Evolutionary conservation across 2,113 vertebrate genomes (phyloP), one percentile per base, ranked within the genome.

Genomic region (Catharus minimus): DNA sequence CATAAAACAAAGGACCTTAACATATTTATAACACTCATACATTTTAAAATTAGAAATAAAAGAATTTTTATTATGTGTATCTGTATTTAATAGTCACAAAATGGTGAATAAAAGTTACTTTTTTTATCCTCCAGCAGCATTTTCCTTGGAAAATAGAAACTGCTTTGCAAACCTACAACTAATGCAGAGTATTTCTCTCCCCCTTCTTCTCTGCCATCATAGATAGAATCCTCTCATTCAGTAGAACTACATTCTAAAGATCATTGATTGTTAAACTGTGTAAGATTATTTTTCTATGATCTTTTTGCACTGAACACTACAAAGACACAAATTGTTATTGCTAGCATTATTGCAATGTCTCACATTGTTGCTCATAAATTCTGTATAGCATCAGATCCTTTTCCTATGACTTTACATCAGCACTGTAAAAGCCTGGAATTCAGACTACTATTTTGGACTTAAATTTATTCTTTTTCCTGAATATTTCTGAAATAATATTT

Each of bases 251-350:
- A 68, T 93, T 94, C 61, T 91, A 85, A 92, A 94, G 82, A 86
- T 79, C 78, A 38, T 52, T 81, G 88, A 74, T 53, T 95, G 49
- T 82, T 96, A 92, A 95, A 93, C 67, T 82, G 80, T 50, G 94
- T 87, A 90, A 61, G 64, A 61, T 93, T 84, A 56, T 95, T 96
- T 91, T 95, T 87, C 75, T 95, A 47, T 96, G 89, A 67, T 95
- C 28, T 93, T 75, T 93, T 89, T 94, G 71, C 75, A 72, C 86
- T 92, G 92, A 90, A 89, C 38, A 91, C 53, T 79, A 86, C 33
- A 20, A 93, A 94, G 91, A 94, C 94, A 91, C 81, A 89, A 90
- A 96, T 82, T 93, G 93, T 82, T 97, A 94, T 93, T 95, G 82
- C 73, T 79, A 53, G 18, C 38, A 18, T 93, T 91, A 95, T 79